Conservation (phyloP, 2,113 vertebrate species). For the Saimiri boliviensis region DNA sequence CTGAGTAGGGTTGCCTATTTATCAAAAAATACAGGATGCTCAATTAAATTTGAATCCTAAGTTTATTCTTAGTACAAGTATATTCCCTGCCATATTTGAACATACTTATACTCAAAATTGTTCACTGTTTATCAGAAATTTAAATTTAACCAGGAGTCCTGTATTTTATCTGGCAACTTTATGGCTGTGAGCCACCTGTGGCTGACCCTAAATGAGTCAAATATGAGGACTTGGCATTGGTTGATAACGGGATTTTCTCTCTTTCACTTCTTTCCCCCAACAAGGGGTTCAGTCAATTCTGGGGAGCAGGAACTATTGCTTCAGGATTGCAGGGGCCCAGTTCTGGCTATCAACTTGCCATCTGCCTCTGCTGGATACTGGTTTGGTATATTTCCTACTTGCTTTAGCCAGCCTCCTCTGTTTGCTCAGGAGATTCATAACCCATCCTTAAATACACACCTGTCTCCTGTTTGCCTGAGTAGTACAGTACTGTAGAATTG, state of each 20-base stretch:
- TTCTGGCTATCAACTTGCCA: neutral
- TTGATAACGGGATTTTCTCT: neutral
- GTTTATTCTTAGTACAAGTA: neutral
- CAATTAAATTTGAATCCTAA: neutral
- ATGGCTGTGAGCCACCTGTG: neutral
- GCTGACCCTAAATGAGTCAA: neutral
- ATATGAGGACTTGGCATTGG: neutral
- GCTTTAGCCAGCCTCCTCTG: neutral
- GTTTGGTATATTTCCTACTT: neutral
- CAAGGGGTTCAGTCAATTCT: neutral
- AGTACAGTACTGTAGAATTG: neutral
- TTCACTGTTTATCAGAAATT: neutral
- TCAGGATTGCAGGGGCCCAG: neutral
- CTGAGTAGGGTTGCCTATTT: neutral
- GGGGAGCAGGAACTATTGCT: neutral
- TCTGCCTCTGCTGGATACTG: neutral
- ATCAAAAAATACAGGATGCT: neutral
- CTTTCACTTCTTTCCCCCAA: neutral
- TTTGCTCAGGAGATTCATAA: neutral
- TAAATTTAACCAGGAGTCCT: neutral
- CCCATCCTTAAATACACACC: neutral
- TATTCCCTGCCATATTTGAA: neutral
- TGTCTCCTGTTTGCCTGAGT: neutral
- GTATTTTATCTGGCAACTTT: neutral
- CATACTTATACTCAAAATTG: neutral